A percentile compares a stretch with the other conserved stretches of the same genome.
phyloP scores from a whole-genome alignment of 2,888 invertebrate species.

The Erannis defoliaria region DNA sequence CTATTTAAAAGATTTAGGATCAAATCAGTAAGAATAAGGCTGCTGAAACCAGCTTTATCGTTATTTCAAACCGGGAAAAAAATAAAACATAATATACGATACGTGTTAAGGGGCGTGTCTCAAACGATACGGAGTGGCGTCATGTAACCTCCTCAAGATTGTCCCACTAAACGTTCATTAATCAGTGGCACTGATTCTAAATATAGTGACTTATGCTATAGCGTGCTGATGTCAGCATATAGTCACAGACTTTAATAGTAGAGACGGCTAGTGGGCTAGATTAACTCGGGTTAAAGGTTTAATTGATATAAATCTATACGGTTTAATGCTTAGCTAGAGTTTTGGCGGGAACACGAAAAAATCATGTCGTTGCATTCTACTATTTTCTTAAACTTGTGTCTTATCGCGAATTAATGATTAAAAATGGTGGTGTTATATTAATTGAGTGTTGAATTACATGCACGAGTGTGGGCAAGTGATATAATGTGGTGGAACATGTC shows the following conservation, averaged over 20 bases:
- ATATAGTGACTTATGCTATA: conserved; percentile 84
- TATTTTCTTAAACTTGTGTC: too few species aligned
- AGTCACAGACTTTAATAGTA: conserved; percentile 28
- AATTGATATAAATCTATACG: conserved; percentile 1
- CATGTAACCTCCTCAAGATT: conserved; percentile 34
- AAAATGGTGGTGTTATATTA: too few species aligned
- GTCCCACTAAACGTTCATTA: conserved; percentile 72
- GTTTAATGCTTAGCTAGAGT: background rate
- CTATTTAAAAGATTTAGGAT: too few species aligned
- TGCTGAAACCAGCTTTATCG: too few species aligned
- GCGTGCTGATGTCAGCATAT: conserved; percentile 74
- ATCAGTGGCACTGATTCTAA: conserved; percentile 83
- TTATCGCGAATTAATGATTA: too few species aligned
- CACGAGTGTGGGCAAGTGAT: too few species aligned
- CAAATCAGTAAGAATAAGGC: too few species aligned
- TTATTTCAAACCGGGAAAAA: background rate
- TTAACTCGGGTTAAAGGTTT: conserved; percentile 32
- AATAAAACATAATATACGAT: conserved; percentile 8
- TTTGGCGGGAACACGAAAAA: too few species aligned
- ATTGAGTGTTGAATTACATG: too few species aligned
- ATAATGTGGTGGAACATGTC: too few species aligned
- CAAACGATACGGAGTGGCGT: conserved; percentile 31
- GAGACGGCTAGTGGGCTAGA: conserved; percentile 29
- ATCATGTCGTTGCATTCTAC: too few species aligned
- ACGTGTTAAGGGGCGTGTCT: conserved; percentile 37